These are phyloP conservation scores for Herpetotheres cachinnans DNA, from an alignment of 2,113 vertebrate genomes.

Conservation along the genomic window DNA sequence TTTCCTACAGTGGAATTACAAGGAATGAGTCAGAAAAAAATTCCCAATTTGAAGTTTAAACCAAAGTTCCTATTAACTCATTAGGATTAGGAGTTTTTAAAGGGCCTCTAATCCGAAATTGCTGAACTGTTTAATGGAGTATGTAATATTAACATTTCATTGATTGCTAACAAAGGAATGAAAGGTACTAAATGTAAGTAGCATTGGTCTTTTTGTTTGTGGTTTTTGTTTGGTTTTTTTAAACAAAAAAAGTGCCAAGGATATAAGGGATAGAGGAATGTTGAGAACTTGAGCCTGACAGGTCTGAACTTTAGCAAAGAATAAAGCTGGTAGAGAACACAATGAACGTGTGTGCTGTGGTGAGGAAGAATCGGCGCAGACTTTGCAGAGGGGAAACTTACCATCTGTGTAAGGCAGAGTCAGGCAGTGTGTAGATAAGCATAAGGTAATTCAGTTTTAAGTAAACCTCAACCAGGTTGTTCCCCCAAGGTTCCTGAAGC, in stretches of 20 bases:
- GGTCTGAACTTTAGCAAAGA: neutral
- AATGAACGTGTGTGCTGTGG: neutral
- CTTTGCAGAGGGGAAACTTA: neutral
- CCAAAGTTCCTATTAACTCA: neutral
- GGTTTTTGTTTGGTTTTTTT: neutral
- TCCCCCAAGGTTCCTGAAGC: neutral
- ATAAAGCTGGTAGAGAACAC: neutral
- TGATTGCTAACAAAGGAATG: neutral
- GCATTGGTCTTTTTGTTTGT: neutral
- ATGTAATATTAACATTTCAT: neutral
- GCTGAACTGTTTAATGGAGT: neutral
- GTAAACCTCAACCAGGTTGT: neutral
- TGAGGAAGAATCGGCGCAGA: accelerated
- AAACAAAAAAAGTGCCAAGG: too few species aligned
- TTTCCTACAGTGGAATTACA: neutral
- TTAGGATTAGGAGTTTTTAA: neutral
- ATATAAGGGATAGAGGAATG: neutral
- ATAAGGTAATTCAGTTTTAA: neutral
- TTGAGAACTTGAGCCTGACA: neutral
- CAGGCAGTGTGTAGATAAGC: neutral
- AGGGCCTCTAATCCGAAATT: neutral
- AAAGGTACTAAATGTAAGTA: neutral
- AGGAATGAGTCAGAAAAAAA: neutral
- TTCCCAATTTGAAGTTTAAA: neutral
- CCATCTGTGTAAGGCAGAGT: neutral